phyloP scores from a whole-genome alignment of 1,140 invertebrate species.

The Araneus ventricosus region DNA sequence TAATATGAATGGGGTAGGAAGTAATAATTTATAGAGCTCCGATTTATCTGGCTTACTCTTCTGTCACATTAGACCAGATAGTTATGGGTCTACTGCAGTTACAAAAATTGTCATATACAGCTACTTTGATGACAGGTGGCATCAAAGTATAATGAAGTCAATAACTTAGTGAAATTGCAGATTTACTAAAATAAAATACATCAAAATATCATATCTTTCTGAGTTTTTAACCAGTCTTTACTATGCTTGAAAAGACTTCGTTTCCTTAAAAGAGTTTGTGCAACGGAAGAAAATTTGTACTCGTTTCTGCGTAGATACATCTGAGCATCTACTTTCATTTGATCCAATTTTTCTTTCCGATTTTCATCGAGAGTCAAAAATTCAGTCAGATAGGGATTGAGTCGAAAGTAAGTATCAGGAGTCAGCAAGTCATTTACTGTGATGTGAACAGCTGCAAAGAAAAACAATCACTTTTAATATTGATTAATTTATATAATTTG shows the following conservation, averaged over 20 bases:
- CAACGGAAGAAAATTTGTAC: conserved; percentile 85
- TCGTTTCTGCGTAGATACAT: conserved; percentile 90
- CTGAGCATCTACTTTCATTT: conserved; percentile 82
- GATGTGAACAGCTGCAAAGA: conserved; percentile 87
- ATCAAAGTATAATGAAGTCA: background rate
- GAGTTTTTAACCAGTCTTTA: conserved; percentile 67
- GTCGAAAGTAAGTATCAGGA: conserved; percentile 89
- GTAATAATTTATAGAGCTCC: no score
- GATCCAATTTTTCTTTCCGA: conserved; percentile 82
- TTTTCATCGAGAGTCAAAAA: conserved; percentile 92
- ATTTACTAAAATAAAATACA: background rate
- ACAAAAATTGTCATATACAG: no score
- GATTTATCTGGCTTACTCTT: no score
- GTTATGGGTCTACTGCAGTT: no score
- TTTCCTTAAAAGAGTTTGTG: conserved; percentile 81
- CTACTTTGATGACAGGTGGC: background rate
- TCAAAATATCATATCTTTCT: conserved; percentile 55
- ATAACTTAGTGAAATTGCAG: background rate
- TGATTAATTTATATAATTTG: background rate
- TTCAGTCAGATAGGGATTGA: conserved; percentile 94
- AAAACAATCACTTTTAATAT: conserved; percentile 6
- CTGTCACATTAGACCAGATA: no score
- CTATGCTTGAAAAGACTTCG: conserved; percentile 77
- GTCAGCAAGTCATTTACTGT: conserved; percentile 91
- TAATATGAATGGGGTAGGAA: no score